Evolutionary conservation across 2,888 invertebrate species (phyloP), one percentile per base, ranked within the genome.

Genomic region (Sarcophaga subvicina): DNA sequence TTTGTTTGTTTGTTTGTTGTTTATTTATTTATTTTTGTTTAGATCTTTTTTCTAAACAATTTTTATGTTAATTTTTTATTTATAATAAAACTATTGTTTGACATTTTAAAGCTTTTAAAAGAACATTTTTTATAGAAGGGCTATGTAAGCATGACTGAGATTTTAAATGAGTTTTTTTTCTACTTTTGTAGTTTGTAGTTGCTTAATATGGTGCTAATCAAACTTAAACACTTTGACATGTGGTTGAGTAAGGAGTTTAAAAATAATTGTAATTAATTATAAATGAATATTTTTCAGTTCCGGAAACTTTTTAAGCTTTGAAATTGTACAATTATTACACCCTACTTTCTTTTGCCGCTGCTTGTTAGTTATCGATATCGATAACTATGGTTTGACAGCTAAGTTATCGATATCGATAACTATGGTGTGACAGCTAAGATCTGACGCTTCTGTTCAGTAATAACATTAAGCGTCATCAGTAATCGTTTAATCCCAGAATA

Each of bases 81-180:
- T 4, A 66, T 54, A 78, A 82, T n/a, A 75, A 80, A 75, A 20
- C 75, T 63, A 59, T 66, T 80, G 76, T 80, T 77, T 64, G 73
- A 63, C 37, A 27, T 69, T 83, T 73, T 14, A 63, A 72, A 73
- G 47, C 63, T 45, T 83, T 77, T 73, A 63, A 73, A 79, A 69
- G 17, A n/a, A 59, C 62, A 47, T 62, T n/a, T 62, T 22, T 60
- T 20, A 22, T 67, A 6, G 25, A 5, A 20, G 54, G 20, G 22
- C 11, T 14, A 37, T 47, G 64, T 66, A 54, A 14, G 45, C 67
- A 71, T 54, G 25, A 64, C 11, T 66, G 17, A 12, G 14, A n/a
- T 63, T 37, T 37, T 37, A 37, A 37, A 17, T 54, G 47, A n/a
- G 45, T 67, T 5, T 20, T 45, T 67, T 20, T 20, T 11, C 12